Evolutionary conservation across 2,888 invertebrate species (phyloP).

Genomic region (Iphiclides podalirius): DNA sequence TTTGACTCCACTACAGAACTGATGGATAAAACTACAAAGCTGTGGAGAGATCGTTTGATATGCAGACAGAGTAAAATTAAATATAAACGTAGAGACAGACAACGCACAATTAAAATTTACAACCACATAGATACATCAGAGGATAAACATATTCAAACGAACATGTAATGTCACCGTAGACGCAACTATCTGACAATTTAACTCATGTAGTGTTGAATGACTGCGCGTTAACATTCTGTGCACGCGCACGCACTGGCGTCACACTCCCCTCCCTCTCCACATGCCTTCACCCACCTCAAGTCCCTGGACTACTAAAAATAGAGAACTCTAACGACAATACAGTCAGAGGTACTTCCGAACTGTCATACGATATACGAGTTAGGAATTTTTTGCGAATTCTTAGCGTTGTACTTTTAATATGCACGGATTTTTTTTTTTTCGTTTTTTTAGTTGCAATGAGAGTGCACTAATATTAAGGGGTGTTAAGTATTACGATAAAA

Average conservation of each 20-base stretch:
- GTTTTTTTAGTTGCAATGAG: too few relatives aligned
- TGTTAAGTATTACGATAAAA: too few relatives aligned
- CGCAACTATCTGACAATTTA: conserved; percentile 16
- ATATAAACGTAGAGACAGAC: too few relatives aligned
- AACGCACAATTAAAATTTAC: not conserved
- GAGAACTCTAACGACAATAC: conserved; percentile 37
- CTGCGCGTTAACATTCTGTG: conserved; percentile 48
- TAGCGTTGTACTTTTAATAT: too few relatives aligned
- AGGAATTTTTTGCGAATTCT: not conserved
- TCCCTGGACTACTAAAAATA: conserved; percentile 28
- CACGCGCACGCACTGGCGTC: conserved; percentile 45
- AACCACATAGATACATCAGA: not conserved
- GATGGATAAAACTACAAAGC: too few relatives aligned
- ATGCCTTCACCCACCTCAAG: conserved; percentile 5
- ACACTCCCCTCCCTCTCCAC: conserved; percentile 25
- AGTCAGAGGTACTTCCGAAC: conserved; percentile 13
- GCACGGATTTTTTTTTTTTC: too few relatives aligned
- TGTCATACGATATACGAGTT: not conserved
- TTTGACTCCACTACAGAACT: not conserved
- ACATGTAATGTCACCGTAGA: conserved; percentile 4
- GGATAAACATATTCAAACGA: conserved; percentile 3
- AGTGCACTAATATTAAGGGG: too few relatives aligned
- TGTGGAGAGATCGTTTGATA: too few relatives aligned
- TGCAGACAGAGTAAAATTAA: too few relatives aligned
- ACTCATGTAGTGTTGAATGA: conserved; percentile 34